Conservation (phyloP, 2,113 vertebrate species). For the Aythya baeri region DNA sequence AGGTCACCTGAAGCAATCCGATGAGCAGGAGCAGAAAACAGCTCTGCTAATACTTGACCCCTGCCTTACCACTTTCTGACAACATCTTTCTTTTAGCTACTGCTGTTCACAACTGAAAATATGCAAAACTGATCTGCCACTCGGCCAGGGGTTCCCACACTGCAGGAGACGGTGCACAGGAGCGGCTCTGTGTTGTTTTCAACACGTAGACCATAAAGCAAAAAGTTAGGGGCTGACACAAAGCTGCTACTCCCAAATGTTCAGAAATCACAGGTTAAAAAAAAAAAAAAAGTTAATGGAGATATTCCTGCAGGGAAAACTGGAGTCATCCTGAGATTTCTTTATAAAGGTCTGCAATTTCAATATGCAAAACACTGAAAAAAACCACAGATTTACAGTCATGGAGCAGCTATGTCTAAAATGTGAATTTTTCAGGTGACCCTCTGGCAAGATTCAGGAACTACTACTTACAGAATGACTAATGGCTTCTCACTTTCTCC, state of each 20-base stretch:
- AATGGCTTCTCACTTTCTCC: neutral
- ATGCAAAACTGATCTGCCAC: neutral
- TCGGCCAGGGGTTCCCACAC: neutral
- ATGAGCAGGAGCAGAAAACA: neutral
- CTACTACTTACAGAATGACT: neutral
- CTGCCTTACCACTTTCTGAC: neutral
- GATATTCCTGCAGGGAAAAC: neutral
- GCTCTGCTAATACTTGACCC: neutral
- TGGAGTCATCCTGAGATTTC: neutral
- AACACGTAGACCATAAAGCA: accelerated
- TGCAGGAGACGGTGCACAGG: neutral
- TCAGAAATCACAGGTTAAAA: neutral
- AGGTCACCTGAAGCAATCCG: neutral
- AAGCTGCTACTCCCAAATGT: neutral
- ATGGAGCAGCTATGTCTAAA: neutral
- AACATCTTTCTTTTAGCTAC: neutral
- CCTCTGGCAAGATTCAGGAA: neutral
- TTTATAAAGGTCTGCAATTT: neutral
- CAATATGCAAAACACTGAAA: neutral
- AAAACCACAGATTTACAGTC: neutral
- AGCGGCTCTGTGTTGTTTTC: neutral
- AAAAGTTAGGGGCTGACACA: neutral
- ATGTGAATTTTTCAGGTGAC: conserved; percentile 22
- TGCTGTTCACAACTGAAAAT: neutral
- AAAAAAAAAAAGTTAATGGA: neutral